Evolutionary conservation across 1,140 invertebrate genomes (phyloP).

Genomic region (Zeugodacus cucurbitae): DNA sequence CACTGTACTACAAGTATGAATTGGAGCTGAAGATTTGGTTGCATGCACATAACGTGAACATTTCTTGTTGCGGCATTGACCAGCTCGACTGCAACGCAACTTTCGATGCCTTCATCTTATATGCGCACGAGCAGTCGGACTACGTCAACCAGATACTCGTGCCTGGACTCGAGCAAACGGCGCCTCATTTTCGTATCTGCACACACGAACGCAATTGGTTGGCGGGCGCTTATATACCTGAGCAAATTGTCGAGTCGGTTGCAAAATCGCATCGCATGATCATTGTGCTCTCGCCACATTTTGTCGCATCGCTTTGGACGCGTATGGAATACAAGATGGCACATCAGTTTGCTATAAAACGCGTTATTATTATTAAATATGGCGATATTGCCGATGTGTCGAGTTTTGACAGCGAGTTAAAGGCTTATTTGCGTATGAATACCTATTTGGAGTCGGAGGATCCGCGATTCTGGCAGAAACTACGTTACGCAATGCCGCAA

Average conservation of each 20-base stretch:
- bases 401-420: constrained; percentile 78
- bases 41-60: constrained; percentile 72
- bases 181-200: constrained; percentile 74
- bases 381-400: constrained; percentile 76
- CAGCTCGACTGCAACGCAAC: constrained; percentile 81
- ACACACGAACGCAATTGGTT: constrained; percentile 85
- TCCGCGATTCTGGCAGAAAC: constrained; percentile 87
- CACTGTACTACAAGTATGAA: constrained; percentile 74
- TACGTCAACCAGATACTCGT: constrained; percentile 78
- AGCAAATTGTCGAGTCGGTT: constrained; percentile 82
- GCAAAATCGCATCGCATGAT: constrained; percentile 82
- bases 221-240: constrained; percentile 80
- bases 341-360: constrained; percentile 77
- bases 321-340: constrained; percentile 85
- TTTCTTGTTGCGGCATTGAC: constrained; percentile 76
- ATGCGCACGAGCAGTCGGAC: constrained; percentile 81
- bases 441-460: constrained; percentile 89
- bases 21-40: constrained; percentile 77
- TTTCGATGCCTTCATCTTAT: constrained; percentile 90
- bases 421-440: constrained; percentile 82
- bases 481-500: constrained; percentile 74
- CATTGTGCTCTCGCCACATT: constrained; percentile 83
- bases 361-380: constrained; percentile 82
- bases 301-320: constrained; percentile 86
- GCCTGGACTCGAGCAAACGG: constrained; percentile 72